Evolutionary conservation across 2,797 vertebrate species (phyloP).

Genomic region (Hirundo rustica): DNA sequence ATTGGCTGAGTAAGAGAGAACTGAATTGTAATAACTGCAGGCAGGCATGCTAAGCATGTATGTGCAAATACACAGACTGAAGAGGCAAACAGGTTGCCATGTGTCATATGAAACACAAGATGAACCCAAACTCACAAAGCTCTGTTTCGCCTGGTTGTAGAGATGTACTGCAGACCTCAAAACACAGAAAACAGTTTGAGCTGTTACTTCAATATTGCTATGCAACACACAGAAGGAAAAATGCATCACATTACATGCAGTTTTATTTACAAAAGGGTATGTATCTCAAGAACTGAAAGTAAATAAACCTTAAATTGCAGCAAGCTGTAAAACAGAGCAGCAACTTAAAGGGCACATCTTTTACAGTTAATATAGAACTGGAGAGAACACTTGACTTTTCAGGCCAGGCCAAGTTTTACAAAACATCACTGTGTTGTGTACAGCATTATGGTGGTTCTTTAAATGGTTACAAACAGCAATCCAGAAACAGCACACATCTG

Average conservation of each 20-base stretch:
- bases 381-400: not conserved
- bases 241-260: not conserved
- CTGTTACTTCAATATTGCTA: not conserved
- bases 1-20: not conserved
- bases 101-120: not conserved
- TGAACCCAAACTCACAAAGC: not conserved
- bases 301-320: not conserved
- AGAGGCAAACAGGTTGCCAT: not conserved
- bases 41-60: fast-evolving
- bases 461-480: not conserved
- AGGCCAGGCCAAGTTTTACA: not conserved
- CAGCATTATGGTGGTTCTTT: not conserved
- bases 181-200: not conserved
- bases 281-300: not conserved
- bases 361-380: not conserved
- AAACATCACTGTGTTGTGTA: not conserved
- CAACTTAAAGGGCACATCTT: not conserved
- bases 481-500: not conserved
- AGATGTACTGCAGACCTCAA: not conserved
- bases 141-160: not conserved
- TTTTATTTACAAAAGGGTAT: not conserved
- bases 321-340: not conserved
- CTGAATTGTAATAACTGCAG: not conserved
- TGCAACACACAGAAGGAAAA: not conserved
- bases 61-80: not conserved